Evolutionary conservation across 2,888 invertebrate species (phyloP).

Genomic region (Limenitis camilla): DNA sequence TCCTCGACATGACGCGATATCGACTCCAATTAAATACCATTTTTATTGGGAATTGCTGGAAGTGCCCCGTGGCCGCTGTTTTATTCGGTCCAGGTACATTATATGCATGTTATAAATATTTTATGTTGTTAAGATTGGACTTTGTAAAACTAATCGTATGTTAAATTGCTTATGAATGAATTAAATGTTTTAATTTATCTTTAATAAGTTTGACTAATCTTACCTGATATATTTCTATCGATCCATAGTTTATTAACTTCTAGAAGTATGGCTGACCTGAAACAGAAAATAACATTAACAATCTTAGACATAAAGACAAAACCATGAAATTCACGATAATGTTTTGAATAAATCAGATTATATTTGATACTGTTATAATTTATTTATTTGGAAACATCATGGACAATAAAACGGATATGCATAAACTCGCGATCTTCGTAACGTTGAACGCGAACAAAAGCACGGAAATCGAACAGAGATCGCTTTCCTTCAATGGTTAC

Average conservation of each 20-base stretch:
- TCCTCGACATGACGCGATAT: constrained; percentile 62
- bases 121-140: constrained; percentile 9
- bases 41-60: constrained; percentile 65
- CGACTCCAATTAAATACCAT: constrained; percentile 71
- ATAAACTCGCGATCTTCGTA: constrained; percentile 53
- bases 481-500: constrained; percentile 75
- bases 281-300: constrained; percentile 6
- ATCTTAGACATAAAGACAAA: neutral
- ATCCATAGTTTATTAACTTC: neutral
- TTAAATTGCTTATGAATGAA: no score
- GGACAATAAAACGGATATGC: constrained; percentile 61
- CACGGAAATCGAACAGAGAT: constrained; percentile 60
- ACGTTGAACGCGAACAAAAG: constrained; percentile 71
- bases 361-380: constrained; percentile 66
- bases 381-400: constrained; percentile 66
- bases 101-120: constrained; percentile 9
- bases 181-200: no score
- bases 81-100: constrained; percentile 34
- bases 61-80: constrained; percentile 56
- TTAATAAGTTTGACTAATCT: neutral
- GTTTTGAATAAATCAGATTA: constrained; percentile 26
- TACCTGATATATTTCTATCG: constrained; percentile 8
- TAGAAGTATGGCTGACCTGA: neutral
- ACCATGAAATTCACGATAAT: neutral
- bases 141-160: neutral